Percentiles rank a stretch among this genome's conserved stretches.
Conservation (phyloP, 2,797 vertebrate genomes). For the Microhierax caerulescens region DNA sequence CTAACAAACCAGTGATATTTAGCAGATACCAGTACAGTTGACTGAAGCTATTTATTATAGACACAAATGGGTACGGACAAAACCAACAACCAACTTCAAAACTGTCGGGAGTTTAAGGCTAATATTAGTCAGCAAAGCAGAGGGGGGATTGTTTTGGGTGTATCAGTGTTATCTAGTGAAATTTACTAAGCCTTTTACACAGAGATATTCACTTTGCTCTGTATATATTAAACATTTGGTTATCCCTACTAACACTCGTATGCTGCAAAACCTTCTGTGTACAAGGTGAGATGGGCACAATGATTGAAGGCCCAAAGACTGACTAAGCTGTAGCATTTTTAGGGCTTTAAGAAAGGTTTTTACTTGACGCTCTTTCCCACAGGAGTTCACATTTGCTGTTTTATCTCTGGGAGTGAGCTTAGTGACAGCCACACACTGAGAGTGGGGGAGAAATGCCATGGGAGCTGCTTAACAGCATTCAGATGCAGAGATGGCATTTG, state of each 20-base stretch:
- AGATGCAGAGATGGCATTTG: conserved; percentile 75
- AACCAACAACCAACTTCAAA: neutral
- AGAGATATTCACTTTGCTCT: neutral
- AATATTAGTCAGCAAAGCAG: neutral
- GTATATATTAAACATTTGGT: neutral
- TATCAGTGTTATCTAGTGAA: neutral
- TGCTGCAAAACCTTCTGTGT: neutral
- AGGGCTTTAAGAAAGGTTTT: conserved; percentile 64
- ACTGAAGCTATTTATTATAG: neutral
- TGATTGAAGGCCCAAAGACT: conserved; percentile 10
- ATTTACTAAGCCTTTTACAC: neutral
- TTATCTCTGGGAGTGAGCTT: conserved; percentile 73
- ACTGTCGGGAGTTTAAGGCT: neutral
- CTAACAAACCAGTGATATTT: neutral
- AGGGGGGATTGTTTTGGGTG: neutral
- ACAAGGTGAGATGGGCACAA: neutral
- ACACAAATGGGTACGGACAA: neutral
- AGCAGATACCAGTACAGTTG: neutral
- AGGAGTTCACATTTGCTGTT: conserved; percentile 74
- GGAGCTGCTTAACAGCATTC: conserved; percentile 69
- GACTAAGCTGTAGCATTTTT: conserved; percentile 43
- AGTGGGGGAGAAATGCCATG: conserved; percentile 71
- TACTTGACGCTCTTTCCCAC: conserved; percentile 2
- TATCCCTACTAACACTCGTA: neutral
- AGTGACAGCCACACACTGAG: conserved; percentile 68